These are phyloP conservation scores for Agelas oroides DNA, from an alignment of 37 sponge, comb jelly and placozoan species.

Conservation along the genomic window DNA sequence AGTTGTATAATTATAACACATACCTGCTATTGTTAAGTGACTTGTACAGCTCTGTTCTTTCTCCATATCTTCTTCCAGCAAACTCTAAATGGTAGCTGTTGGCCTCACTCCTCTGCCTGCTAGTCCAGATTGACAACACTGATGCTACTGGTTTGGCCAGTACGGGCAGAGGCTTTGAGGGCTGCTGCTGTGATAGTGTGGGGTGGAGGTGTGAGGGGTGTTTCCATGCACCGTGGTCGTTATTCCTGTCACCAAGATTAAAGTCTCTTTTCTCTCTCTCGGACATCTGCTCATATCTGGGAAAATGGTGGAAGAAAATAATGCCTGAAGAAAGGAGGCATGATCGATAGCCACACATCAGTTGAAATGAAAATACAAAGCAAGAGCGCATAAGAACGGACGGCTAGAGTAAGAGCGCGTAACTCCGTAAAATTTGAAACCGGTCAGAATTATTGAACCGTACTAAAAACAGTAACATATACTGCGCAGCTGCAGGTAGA, in stretches of 20 bases:
- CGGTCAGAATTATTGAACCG: too few relatives aligned
- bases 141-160: conserved; percentile 54
- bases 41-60: conserved; percentile 73
- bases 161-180: not conserved
- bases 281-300: conserved; percentile 44
- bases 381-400: too few relatives aligned
- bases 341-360: too few relatives aligned
- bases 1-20: too few relatives aligned
- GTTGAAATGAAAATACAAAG: too few relatives aligned
- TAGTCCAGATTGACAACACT: conserved; percentile 71
- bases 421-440: too few relatives aligned
- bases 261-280: conserved; percentile 52
- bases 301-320: too few relatives aligned
- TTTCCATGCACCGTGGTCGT: conserved; percentile 28
- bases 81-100: conserved; percentile 62
- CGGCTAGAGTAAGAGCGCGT: too few relatives aligned
- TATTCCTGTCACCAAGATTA: conserved; percentile 16
- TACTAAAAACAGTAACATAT: too few relatives aligned
- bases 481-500: too few relatives aligned
- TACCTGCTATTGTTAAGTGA: conserved; percentile 19
- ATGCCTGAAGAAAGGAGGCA: too few relatives aligned
- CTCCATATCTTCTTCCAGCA: conserved; percentile 50
- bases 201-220: not conserved
- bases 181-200: not conserved
- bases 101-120: conserved; percentile 47